These are phyloP conservation scores for Drosophila affinis DNA, from an alignment of 2,888 invertebrate species.

Conservation along the genomic window DNA sequence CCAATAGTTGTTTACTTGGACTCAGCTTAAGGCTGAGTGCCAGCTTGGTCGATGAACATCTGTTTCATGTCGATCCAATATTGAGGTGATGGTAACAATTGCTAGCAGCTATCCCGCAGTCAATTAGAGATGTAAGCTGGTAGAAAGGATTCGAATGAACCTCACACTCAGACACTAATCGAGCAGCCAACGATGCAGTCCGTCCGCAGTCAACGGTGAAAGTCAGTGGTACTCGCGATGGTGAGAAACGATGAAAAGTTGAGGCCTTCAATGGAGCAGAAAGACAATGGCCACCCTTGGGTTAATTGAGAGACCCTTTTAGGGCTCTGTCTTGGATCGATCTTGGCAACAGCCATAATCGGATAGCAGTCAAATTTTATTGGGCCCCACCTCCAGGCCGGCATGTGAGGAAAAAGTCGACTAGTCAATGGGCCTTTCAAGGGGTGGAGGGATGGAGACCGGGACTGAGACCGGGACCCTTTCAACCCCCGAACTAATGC, in stretches of 20 bases:
- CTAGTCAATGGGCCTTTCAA: constrained; percentile 3
- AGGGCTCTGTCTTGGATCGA: constrained; percentile 1
- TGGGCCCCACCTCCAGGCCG: not conserved
- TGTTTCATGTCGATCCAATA: not conserved
- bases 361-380: constrained; percentile 22
- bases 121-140: not conserved
- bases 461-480: not conserved
- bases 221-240: not conserved
- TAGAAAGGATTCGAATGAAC: not conserved
- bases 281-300: not conserved
- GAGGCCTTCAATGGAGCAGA: constrained; percentile 3
- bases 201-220: not conserved
- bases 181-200: not conserved
- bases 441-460: too few species aligned
- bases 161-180: not conserved
- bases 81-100: not conserved
- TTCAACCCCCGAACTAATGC: not conserved
- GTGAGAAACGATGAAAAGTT: not conserved
- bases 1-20: too few species aligned
- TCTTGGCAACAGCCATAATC: constrained; percentile 8
- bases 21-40: too few species aligned
- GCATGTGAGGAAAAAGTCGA: not conserved
- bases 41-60: not conserved
- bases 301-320: constrained; percentile 5
- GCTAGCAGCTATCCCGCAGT: not conserved